Conservation (phyloP, 1,140 invertebrate genomes). For the Cyrtorhinus lividipennis region DNA sequence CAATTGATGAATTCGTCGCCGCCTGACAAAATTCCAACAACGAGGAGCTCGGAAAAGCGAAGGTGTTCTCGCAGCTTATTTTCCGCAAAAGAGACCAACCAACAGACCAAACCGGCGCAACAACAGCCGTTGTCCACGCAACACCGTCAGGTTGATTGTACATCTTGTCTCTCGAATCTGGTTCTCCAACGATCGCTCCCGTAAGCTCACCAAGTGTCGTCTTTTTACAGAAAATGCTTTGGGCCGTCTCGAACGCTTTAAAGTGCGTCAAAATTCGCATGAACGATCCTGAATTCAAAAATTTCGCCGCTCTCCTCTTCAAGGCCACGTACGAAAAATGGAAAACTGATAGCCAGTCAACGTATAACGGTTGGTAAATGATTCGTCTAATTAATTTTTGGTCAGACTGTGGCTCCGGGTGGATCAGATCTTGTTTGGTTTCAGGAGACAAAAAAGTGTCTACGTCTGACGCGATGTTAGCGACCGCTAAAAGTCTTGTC, state of each 20-base stretch:
- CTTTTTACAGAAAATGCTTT: background rate
- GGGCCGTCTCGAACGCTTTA: background rate
- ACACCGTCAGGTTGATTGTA: background rate
- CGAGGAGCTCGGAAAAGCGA: background rate
- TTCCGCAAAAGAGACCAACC: background rate
- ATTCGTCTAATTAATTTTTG: too few relatives aligned
- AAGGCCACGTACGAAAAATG: background rate
- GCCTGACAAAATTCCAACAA: background rate
- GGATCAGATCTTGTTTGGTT: too few relatives aligned
- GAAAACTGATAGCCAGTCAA: too few relatives aligned
- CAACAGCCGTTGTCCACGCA: background rate
- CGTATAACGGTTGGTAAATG: too few relatives aligned
- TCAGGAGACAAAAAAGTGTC: background rate
- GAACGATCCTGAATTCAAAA: background rate
- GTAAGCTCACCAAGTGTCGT: too few relatives aligned
- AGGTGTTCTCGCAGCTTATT: background rate
- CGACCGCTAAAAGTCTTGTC: background rate
- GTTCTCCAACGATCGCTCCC: too few relatives aligned
- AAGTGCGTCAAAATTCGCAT: background rate
- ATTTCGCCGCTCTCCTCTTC: background rate
- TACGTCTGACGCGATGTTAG: background rate
- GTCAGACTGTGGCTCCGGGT: too few relatives aligned
- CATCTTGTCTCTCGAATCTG: too few relatives aligned
- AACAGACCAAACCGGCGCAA: background rate
- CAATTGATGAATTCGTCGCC: background rate